These are phyloP conservation scores for Amiota minor DNA, from an alignment of 2,888 invertebrate species.

Conservation along the genomic window DNA sequence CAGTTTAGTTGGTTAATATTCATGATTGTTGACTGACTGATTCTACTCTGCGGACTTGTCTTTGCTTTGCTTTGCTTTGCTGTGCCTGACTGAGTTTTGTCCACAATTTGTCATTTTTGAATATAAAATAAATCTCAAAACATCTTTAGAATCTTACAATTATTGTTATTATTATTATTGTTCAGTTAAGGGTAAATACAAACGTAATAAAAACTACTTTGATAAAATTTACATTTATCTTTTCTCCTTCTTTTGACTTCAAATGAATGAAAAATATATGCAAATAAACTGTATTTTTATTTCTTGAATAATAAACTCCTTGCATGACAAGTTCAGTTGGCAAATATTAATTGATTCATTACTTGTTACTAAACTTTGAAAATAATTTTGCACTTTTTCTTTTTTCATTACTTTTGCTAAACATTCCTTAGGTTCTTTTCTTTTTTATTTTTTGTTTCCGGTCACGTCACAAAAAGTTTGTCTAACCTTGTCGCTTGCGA, in stretches of 20 bases:
- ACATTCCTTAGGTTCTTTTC: slow-evolving; percentile 7
- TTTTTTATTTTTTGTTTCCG: slow-evolving; percentile 24
- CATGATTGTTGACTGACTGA: slow-evolving; percentile 11
- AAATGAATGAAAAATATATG: no score
- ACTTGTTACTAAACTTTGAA: background rate
- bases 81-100: slow-evolving; percentile 3
- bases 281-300: no score
- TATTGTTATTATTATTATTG: no score
- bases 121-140: slow-evolving; percentile 7
- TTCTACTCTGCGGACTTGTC: no score
- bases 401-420: background rate
- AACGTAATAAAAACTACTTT: no score
- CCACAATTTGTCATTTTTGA: slow-evolving; percentile 14
- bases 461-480: slow-evolving; percentile 56
- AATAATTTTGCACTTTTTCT: background rate
- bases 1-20: background rate
- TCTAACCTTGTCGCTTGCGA: slow-evolving; percentile 12
- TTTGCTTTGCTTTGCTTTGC: no score
- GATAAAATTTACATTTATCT: no score
- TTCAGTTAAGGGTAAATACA: no score
- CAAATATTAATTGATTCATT: slow-evolving; percentile 28
- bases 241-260: no score
- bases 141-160: no score
- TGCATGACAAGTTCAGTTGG: slow-evolving; percentile 24
- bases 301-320: background rate